Conservation (phyloP, 2,888 invertebrate species). For the Andrena trimmerana region DNA sequence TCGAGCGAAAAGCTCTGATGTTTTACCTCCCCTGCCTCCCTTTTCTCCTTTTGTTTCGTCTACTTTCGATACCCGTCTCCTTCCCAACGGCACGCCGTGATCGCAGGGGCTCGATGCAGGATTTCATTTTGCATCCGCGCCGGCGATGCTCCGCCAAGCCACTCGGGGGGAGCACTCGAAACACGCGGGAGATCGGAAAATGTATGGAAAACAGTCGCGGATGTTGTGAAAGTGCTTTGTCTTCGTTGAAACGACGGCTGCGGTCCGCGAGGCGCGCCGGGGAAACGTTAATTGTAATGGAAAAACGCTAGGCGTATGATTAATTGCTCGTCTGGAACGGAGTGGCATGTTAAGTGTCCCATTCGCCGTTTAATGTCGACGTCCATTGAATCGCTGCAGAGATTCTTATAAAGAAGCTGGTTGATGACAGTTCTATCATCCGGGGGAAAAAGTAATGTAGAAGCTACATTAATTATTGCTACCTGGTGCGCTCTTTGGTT, state of each 20-base stretch:
- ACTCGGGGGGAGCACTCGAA: constrained; percentile 41
- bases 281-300: constrained; percentile 46
- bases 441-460: neutral
- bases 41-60: neutral
- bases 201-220: constrained; percentile 38
- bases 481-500: neutral
- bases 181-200: constrained; percentile 18
- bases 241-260: constrained; percentile 27
- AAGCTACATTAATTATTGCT: neutral
- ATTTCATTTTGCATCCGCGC: constrained; percentile 48
- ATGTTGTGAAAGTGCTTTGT: constrained; percentile 45
- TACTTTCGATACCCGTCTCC: constrained; percentile 33
- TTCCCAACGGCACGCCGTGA: constrained; percentile 27
- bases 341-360: neutral
- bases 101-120: constrained; percentile 23
- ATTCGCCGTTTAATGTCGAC: neutral
- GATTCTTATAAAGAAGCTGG: neutral
- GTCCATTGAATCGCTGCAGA: neutral
- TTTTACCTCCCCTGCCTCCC: neutral
- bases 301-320: constrained; percentile 22
- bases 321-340: constrained; percentile 18
- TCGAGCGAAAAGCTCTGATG: constrained; percentile 14
- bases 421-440: neutral
- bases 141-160: constrained; percentile 28
- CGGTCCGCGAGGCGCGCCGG: constrained; percentile 12